These are phyloP conservation scores for Nysson spinosus DNA, from an alignment of 2,888 invertebrate genomes.

Conservation along the genomic window DNA sequence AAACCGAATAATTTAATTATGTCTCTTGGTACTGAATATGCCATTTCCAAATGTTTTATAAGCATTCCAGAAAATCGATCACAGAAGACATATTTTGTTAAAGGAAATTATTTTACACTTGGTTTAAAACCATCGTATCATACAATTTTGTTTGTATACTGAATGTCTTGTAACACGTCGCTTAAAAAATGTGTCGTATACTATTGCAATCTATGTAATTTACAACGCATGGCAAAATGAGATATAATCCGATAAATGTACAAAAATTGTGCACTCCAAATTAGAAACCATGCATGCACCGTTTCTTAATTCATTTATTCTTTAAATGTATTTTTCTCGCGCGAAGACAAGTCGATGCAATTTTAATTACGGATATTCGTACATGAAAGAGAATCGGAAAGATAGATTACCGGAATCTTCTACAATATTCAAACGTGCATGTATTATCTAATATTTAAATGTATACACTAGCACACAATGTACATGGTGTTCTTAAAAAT, in stretches of 20 bases:
- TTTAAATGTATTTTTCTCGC: background rate
- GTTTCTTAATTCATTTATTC: background rate
- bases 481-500: too few species aligned
- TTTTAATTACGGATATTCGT: too few species aligned
- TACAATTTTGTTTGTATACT: conserved; percentile 2
- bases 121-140: background rate
- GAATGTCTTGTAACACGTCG: conserved; percentile 13
- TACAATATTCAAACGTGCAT: conserved; percentile 10
- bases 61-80: too few species aligned
- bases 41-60: too few species aligned
- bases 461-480: conserved; percentile 3
- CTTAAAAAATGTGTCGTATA: conserved; percentile 23
- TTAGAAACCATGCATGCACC: conserved; percentile 20
- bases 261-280: background rate
- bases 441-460: background rate
- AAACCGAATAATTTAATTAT: too few species aligned
- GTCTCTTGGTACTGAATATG: too few species aligned
- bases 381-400: background rate
- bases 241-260: background rate
- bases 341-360: too few species aligned
- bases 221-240: conserved; percentile 8
- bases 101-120: too few species aligned
- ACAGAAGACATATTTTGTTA: too few species aligned
- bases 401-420: background rate
- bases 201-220: background rate